Evolutionary conservation across 2,113 vertebrate genomes (phyloP).

Genomic region (Hemichromis elongatus): DNA sequence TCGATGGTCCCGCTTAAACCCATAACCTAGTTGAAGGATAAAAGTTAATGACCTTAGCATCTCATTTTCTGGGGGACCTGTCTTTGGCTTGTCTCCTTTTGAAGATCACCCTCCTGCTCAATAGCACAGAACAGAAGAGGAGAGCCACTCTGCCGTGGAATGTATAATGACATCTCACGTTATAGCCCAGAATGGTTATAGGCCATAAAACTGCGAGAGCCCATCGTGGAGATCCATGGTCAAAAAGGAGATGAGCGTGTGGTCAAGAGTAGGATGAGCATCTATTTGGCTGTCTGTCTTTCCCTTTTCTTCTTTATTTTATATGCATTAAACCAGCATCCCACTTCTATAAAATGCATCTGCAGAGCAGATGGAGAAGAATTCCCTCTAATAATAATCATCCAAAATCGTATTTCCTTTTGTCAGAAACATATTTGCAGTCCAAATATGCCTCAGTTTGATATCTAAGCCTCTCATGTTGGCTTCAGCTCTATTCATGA

Average conservation of each 20-base stretch:
- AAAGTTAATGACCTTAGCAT: slow-evolving; percentile 72
- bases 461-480: slow-evolving; percentile 4
- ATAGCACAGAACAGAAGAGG: slow-evolving; percentile 56
- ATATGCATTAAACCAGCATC: neutral
- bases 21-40: slow-evolving; percentile 53
- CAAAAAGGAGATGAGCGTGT: slow-evolving; percentile 26
- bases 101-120: slow-evolving; percentile 52
- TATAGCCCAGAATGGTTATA: slow-evolving; percentile 60
- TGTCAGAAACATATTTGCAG: neutral
- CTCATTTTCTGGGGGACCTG: slow-evolving; percentile 57
- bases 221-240: slow-evolving; percentile 44
- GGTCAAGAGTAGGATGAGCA: slow-evolving; percentile 14
- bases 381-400: neutral
- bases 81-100: slow-evolving; percentile 41
- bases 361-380: neutral
- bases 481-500: slow-evolving; percentile 16
- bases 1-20: slow-evolving; percentile 41
- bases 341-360: neutral
- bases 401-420: neutral
- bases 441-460: neutral
- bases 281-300: neutral
- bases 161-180: slow-evolving; percentile 66
- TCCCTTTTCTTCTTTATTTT: neutral
- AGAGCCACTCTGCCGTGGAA: slow-evolving; percentile 50
- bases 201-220: slow-evolving; percentile 48